These are phyloP conservation scores for Nothobranchius furzeri DNA, from an alignment of 2,113 vertebrate genomes.

Conservation along the genomic window DNA sequence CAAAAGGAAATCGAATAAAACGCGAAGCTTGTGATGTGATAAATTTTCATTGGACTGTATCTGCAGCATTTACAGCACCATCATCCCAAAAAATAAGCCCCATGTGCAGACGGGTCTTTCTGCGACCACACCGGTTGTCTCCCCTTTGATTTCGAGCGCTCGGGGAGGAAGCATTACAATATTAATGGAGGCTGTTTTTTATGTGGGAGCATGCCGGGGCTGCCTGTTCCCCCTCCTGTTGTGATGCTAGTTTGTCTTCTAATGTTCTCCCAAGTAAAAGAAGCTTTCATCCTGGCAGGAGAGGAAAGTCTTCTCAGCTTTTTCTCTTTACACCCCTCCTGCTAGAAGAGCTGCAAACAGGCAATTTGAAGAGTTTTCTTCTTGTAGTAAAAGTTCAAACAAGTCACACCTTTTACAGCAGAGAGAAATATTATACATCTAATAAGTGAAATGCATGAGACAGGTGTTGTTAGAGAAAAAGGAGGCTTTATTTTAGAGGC, in stretches of 20 bases:
- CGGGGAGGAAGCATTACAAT: constrained; percentile 61
- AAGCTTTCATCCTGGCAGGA: constrained; percentile 76
- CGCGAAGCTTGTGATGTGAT: not conserved
- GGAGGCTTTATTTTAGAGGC: constrained; percentile 12
- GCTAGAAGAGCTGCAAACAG: constrained; percentile 27
- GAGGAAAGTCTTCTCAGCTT: constrained; percentile 62
- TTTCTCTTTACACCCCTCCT: constrained; percentile 48
- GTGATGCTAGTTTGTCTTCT: constrained; percentile 75
- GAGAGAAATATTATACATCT: constrained; percentile 65
- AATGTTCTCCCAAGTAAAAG: constrained; percentile 72
- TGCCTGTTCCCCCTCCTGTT: constrained; percentile 73
- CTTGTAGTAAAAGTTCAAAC: constrained; percentile 2
- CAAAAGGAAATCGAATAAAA: not conserved
- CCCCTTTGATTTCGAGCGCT: constrained; percentile 46
- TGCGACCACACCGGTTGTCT: constrained; percentile 53
- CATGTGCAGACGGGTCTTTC: constrained; percentile 33
- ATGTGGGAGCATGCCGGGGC: constrained; percentile 64
- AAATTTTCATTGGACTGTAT: not conserved
- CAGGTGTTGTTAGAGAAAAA: not conserved
- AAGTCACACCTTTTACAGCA: constrained; percentile 14
- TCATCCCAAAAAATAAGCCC: constrained; percentile 7
- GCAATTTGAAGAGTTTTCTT: constrained; percentile 18
- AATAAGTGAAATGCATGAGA: constrained; percentile 30
- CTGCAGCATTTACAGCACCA: not conserved
- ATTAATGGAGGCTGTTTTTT: constrained; percentile 71